Evolutionary conservation across 37 sponge, comb jelly and placozoan genomes (phyloP), one percentile per base, ranked within the genome.

Genomic region (Amphimedon queenslandica): DNA sequence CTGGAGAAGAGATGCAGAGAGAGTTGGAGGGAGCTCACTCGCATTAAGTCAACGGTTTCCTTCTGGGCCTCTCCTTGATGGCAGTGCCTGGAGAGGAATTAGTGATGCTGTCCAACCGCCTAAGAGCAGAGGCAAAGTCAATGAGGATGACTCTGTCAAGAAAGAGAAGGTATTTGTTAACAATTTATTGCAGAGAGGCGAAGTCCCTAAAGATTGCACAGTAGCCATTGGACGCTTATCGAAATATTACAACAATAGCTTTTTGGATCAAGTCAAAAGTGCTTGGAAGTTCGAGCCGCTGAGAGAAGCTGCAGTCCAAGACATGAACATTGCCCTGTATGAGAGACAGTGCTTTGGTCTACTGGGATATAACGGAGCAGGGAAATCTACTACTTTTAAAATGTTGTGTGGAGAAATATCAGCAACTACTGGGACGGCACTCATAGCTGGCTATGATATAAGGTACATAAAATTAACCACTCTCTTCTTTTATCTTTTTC

Each of bases 361-460:
- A 28, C 67, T 91, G n/a, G 95, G 95, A 34, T 75, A 86, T 42
- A 94, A 94, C 71, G 88, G 88, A 42, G 91, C 91, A 0, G 91
- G 91, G 6, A 90, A 90, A 68, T 85, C 86, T 40, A 87, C 88
- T 51, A 94, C 91, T 0, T 94, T 94, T 70, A 79, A 82, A 11
- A 91, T 94, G 70, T 39, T 94, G 40, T 91, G 91, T 42, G 95
- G 95, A 31, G 95, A 94, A 57, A 72, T 87, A 24, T 31, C 66
- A 6, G 39, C 67, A 1, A 60, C 87, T 4, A 55, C 66, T 39
- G 94, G 94, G 37, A 83, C 84, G 18, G 95, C 95, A 1, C 37
- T 81, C 55, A 79, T 94, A 20, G 74, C 80, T 20, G 95, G 91
- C 8, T 87, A 73, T 63, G 83, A 90, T 66, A 82, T 94, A 42